Evolutionary conservation across 2,797 vertebrate genomes (phyloP).

Genomic region (Hydrocynus forskahlii): DNA sequence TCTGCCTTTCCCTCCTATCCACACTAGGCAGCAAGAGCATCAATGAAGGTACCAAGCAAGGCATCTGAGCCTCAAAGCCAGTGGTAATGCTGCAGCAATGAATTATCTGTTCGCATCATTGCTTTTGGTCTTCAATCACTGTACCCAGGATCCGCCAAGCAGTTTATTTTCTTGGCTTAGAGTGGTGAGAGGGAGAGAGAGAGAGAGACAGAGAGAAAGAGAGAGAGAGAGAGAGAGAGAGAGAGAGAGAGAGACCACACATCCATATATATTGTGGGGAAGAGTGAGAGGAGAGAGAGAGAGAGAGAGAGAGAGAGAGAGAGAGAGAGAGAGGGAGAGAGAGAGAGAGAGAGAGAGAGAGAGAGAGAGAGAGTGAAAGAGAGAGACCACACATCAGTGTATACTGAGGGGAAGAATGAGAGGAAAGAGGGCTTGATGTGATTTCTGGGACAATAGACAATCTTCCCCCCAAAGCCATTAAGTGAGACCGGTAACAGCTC

Average conservation of each 20-base stretch:
- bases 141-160: slow-evolving; percentile 59
- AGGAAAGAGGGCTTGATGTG: neutral
- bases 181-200: slow-evolving; percentile 26
- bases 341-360: neutral
- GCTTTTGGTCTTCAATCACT: slow-evolving; percentile 55
- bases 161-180: slow-evolving; percentile 61
- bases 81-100: slow-evolving; percentile 22
- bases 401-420: neutral
- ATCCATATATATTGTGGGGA: too few species aligned
- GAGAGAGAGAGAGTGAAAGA: neutral
- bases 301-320: neutral
- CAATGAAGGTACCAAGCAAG: neutral
- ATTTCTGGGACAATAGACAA: slow-evolving; percentile 14
- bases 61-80: slow-evolving; percentile 5
- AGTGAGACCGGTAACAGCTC: neutral
- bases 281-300: neutral
- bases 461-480: slow-evolving; percentile 11
- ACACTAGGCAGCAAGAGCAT: neutral
- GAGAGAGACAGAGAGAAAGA: neutral
- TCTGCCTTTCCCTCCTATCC: slow-evolving; percentile 28
- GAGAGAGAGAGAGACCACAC: neutral
- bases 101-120: slow-evolving; percentile 44
- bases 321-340: too few species aligned
- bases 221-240: neutral
- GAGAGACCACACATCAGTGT: neutral